These are phyloP conservation scores for Malurus leucopterus DNA, from an alignment of 2,797 vertebrate species.

Conservation along the genomic window DNA sequence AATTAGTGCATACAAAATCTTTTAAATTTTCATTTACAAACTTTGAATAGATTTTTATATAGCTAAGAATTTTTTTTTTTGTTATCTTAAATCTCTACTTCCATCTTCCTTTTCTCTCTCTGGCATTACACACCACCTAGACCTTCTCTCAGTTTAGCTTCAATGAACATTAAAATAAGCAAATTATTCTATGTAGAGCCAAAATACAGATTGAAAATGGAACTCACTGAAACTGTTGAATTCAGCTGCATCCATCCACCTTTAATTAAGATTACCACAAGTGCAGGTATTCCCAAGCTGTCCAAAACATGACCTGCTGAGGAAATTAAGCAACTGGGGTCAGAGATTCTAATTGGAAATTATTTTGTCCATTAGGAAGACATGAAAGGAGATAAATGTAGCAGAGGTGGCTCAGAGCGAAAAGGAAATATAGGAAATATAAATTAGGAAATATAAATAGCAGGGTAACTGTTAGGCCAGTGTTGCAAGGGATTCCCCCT, in stretches of 20 bases:
- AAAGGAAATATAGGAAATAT: neutral
- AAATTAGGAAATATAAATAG: too few relatives aligned
- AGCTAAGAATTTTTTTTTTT: neutral
- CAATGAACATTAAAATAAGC: neutral
- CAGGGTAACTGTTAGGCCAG: too few relatives aligned
- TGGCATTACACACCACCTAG: neutral
- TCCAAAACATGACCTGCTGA: neutral
- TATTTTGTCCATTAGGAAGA: neutral
- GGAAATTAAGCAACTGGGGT: neutral
- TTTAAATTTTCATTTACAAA: neutral
- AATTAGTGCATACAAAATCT: neutral
- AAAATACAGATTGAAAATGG: neutral
- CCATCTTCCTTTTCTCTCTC: neutral
- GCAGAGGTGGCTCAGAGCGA: neutral
- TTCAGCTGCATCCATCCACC: neutral
- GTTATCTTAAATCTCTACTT: neutral
- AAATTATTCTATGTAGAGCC: neutral
- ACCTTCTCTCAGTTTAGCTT: neutral
- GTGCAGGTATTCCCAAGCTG: neutral
- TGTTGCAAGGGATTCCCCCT: neutral
- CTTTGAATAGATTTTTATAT: neutral
- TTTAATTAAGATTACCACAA: neutral
- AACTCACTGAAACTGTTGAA: neutral
- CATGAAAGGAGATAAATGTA: neutral
- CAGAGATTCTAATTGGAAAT: neutral